Conservation (phyloP, 2,888 invertebrate genomes). For the Macrosiphum euphorbiae region DNA sequence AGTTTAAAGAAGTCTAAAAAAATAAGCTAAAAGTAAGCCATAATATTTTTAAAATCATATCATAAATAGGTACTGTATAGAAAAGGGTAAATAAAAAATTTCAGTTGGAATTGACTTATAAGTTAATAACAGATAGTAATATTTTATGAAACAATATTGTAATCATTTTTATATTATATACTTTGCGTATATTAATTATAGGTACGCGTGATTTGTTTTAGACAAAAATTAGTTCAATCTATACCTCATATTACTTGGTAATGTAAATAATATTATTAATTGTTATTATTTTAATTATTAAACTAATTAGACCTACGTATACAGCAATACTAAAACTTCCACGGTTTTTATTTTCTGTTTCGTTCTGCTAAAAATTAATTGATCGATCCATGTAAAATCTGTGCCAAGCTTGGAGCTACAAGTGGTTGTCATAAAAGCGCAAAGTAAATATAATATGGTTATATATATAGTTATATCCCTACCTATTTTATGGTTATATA, state of each 20-base stretch:
- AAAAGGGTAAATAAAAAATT: background rate
- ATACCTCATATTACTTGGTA: background rate
- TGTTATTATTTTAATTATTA: background rate
- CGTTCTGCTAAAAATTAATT: background rate
- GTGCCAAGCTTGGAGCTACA: background rate
- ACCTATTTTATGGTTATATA: background rate
- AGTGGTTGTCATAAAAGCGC: background rate
- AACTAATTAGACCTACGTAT: too few species aligned
- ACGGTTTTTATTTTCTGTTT: background rate
- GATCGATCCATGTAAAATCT: background rate
- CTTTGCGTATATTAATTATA: too few species aligned
- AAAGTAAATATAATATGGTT: background rate
- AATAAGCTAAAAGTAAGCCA: background rate
- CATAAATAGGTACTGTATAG: background rate
- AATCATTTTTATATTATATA: background rate
- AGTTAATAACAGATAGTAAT: background rate
- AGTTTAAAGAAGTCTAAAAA: background rate
- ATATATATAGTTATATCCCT: background rate
- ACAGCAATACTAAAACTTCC: background rate
- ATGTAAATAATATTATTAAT: background rate
- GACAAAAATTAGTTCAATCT: background rate
- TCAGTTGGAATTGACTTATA: background rate
- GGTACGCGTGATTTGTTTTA: background rate
- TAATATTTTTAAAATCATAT: background rate
- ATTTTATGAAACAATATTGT: background rate